phyloP scores from a whole-genome alignment of 2,888 invertebrate species.

The Cheilosia soror region DNA sequence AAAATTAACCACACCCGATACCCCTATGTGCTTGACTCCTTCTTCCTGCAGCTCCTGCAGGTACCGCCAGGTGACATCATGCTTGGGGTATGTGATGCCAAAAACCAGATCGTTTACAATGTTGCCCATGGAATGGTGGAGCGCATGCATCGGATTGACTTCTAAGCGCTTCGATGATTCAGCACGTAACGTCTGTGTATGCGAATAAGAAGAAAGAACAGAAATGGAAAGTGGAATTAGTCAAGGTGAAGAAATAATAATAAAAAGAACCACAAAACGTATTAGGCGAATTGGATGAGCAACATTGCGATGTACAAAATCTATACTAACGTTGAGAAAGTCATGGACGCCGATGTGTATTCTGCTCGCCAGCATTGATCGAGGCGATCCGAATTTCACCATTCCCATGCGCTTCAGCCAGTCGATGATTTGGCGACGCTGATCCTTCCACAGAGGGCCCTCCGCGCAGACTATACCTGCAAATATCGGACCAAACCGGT shows the following conservation, averaged over 20 bases:
- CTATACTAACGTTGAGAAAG: slow-evolving; percentile 84
- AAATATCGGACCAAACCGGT: slow-evolving; percentile 37
- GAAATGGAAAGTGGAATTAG: slow-evolving; percentile 58
- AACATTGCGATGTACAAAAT: background rate
- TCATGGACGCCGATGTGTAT: slow-evolving; percentile 87
- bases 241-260: slow-evolving; percentile 12
- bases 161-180: slow-evolving; percentile 80
- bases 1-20: slow-evolving; percentile 93
- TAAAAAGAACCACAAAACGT: slow-evolving; percentile 25
- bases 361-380: slow-evolving; percentile 87
- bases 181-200: slow-evolving; percentile 72
- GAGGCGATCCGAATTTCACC: slow-evolving; percentile 85
- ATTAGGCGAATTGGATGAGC: slow-evolving; percentile 1
- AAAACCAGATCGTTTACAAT: slow-evolving; percentile 91
- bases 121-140: slow-evolving; percentile 90
- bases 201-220: slow-evolving; percentile 17
- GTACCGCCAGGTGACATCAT: slow-evolving; percentile 91
- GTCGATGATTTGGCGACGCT: slow-evolving; percentile 89
- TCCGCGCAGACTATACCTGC: slow-evolving; percentile 93
- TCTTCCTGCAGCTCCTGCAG: slow-evolving; percentile 91
- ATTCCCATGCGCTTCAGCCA: slow-evolving; percentile 90
- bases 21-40: slow-evolving; percentile 92
- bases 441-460: slow-evolving; percentile 92
- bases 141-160: slow-evolving; percentile 80
- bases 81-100: slow-evolving; percentile 88